Conservation (phyloP, 2,888 invertebrate genomes). For the Chrysomela aeneicollis region DNA sequence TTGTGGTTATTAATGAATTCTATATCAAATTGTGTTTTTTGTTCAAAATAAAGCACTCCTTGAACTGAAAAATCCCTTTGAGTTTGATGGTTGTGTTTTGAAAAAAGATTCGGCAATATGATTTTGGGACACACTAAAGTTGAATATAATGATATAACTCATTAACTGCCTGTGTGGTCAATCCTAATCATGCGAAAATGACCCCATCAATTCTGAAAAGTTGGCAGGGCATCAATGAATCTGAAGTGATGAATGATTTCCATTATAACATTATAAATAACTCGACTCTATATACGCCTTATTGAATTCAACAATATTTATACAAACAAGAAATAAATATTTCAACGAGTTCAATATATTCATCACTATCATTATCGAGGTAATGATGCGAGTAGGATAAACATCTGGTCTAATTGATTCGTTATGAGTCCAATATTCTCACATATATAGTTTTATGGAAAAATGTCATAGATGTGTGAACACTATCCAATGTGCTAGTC, state of each 20-base stretch:
- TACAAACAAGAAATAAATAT: conserved; percentile 25
- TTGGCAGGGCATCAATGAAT: conserved; percentile 10
- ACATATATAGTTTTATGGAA: not conserved
- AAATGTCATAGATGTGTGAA: not conserved
- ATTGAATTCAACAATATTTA: conserved; percentile 20
- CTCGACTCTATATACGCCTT: not conserved
- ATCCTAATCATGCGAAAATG: not conserved
- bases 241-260: conserved; percentile 6
- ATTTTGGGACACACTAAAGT: too few species aligned
- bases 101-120: too few species aligned
- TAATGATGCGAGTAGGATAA: conserved; percentile 18
- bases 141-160: too few species aligned
- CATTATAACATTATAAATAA: conserved; percentile 23
- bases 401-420: conserved; percentile 8
- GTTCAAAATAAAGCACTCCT: too few species aligned
- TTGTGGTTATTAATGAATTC: too few species aligned
- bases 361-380: conserved; percentile 18
- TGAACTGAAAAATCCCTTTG: too few species aligned
- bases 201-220: not conserved
- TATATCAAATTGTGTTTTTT: too few species aligned
- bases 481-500: not conserved
- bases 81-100: too few species aligned
- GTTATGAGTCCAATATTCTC: not conserved
- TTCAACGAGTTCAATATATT: conserved; percentile 18
- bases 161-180: not conserved